Conservation (phyloP, 1,140 invertebrate species). For the Drosophila saltans region DNA sequence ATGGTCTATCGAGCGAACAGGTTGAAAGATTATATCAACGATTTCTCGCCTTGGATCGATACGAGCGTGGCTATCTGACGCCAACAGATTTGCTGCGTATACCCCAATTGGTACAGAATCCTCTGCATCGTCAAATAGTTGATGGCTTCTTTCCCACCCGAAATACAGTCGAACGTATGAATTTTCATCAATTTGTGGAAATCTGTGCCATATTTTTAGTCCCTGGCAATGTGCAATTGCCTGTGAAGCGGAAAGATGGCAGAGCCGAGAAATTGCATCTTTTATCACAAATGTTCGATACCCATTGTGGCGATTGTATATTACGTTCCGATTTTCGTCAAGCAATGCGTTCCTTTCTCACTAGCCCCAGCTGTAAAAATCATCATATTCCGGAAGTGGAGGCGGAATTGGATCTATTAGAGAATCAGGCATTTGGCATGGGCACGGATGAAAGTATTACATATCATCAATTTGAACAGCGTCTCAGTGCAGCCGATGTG, state of each 20-base stretch:
- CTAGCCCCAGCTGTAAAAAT: neutral
- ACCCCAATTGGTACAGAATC: conserved; percentile 51
- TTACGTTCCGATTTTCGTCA: conserved; percentile 40
- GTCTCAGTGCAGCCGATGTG: conserved; percentile 32
- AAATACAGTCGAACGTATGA: conserved; percentile 21
- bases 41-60: conserved; percentile 51
- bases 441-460: neutral
- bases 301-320: conserved; percentile 23
- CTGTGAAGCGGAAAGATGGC: neutral
- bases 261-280: conserved; percentile 46
- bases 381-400: conserved; percentile 15
- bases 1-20: conserved; percentile 33
- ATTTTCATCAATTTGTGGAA: conserved; percentile 48
- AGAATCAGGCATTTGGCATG: conserved; percentile 37
- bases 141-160: conserved; percentile 51
- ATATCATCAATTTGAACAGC: conserved; percentile 45
- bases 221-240: conserved; percentile 13
- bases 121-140: conserved; percentile 53
- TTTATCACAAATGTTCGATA: conserved; percentile 52
- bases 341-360: conserved; percentile 25
- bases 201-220: conserved; percentile 45
- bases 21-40: conserved; percentile 45
- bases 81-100: conserved; percentile 64
- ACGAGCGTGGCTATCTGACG: conserved; percentile 51
- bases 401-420: conserved; percentile 41